A percentile compares a stretch with the other conserved stretches of the same genome.
These are phyloP conservation scores for Pelosia muscerda DNA, from an alignment of 2,888 invertebrate species.

Conservation along the genomic window DNA sequence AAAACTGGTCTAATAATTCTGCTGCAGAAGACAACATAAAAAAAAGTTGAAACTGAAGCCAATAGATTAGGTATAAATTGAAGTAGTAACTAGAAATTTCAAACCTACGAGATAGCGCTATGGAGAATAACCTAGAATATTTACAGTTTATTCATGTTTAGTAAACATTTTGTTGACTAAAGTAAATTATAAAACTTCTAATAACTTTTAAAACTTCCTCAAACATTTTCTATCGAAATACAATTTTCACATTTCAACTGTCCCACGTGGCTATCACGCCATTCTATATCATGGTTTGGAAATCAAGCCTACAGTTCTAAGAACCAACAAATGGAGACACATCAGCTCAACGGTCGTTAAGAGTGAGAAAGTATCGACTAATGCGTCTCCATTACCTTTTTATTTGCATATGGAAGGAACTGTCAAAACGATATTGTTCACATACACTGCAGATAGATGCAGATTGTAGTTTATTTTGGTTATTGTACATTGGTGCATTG, in stretches of 20 bases:
- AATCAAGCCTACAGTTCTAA: constrained; percentile 36
- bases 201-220: neutral
- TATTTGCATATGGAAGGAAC: constrained; percentile 63
- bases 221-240: neutral
- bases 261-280: constrained; percentile 8
- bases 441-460: constrained; percentile 26
- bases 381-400: constrained; percentile 55
- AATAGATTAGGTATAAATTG: too few relatives aligned
- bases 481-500: constrained; percentile 26
- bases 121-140: too few relatives aligned
- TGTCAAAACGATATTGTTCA: constrained; percentile 55
- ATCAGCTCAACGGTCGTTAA: constrained; percentile 54
- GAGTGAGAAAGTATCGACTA: constrained; percentile 61
- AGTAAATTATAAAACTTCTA: too few relatives aligned
- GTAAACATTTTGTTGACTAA: too few relatives aligned
- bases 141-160: too few relatives aligned
- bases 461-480: constrained; percentile 28
- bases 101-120: too few relatives aligned
- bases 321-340: constrained; percentile 54
- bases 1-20: too few relatives aligned
- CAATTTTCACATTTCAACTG: constrained; percentile 13
- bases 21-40: too few relatives aligned
- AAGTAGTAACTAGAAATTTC: too few relatives aligned
- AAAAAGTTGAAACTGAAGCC: too few relatives aligned
- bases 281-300: constrained; percentile 32